These are phyloP conservation scores for Tylochromis polylepis DNA, from an alignment of 2,113 vertebrate genomes.

Conservation along the genomic window DNA sequence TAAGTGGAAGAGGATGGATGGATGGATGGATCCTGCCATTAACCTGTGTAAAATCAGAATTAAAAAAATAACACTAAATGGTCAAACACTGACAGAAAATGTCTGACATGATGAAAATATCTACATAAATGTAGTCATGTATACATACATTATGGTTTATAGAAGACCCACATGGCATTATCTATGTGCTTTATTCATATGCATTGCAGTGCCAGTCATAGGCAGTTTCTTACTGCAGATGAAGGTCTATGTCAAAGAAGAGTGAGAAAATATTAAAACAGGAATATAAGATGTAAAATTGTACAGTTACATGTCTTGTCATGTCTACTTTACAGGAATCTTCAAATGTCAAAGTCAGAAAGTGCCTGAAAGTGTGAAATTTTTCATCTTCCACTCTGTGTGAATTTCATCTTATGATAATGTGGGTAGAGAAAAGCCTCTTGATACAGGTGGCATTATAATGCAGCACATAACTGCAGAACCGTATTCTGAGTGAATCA, in stretches of 20 bases:
- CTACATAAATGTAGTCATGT: neutral
- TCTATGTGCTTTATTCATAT: neutral
- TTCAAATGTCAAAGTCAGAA: neutral
- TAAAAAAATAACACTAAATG: neutral
- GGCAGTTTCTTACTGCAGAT: neutral
- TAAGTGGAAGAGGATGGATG: neutral
- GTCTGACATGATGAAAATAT: neutral
- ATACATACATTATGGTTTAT: neutral
- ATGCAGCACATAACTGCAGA: neutral
- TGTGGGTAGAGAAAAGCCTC: neutral
- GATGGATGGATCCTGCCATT: neutral
- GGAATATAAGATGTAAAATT: neutral
- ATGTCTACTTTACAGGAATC: neutral
- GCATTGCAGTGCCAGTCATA: neutral
- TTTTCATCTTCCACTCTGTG: neutral
- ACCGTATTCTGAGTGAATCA: neutral
- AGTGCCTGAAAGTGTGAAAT: neutral
- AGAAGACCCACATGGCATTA: neutral
- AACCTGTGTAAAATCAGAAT: neutral
- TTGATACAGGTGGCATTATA: neutral
- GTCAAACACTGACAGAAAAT: neutral
- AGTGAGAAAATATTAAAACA: neutral
- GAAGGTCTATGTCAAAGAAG: neutral
- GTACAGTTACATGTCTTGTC: neutral
- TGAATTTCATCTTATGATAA: neutral